Evolutionary conservation across 2,888 invertebrate genomes (phyloP).

Genomic region (Chrysolina oricalcia): DNA sequence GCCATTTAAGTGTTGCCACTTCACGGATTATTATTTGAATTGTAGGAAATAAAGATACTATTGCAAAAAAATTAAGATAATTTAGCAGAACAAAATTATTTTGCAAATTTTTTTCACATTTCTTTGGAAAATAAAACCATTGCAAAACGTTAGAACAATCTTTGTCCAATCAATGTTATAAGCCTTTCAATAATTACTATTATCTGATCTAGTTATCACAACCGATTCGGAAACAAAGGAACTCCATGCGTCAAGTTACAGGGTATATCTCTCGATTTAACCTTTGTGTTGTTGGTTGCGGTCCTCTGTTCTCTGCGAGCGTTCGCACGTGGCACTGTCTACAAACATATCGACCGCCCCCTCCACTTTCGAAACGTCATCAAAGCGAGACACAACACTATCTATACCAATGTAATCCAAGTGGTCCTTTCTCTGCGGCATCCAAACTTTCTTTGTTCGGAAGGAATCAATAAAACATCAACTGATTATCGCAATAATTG

Average conservation of each 20-base stretch:
- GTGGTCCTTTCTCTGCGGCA: conserved; percentile 53
- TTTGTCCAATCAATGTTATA: not conserved
- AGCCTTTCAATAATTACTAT: not conserved
- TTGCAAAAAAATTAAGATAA: no score
- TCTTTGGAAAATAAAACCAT: no score
- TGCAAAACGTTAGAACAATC: no score
- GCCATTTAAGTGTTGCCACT: no score
- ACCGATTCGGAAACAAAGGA: not conserved
- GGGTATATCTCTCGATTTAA: conserved; percentile 59
- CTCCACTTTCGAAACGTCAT: conserved; percentile 60
- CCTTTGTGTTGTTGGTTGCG: conserved; percentile 61
- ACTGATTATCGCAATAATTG: not conserved
- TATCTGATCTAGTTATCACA: not conserved
- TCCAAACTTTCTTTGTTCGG: conserved; percentile 57
- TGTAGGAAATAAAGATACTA: no score
- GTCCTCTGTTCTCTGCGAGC: conserved; percentile 57
- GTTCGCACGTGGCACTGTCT: conserved; percentile 58
- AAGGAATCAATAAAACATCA: conserved; percentile 27
- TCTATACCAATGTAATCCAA: conserved; percentile 60
- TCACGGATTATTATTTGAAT: no score
- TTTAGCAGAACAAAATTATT: no score
- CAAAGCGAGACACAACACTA: conserved; percentile 58
- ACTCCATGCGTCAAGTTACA: not conserved
- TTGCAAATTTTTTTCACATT: no score
- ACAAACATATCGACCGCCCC: conserved; percentile 65